phyloP scores from a whole-genome alignment of 2,797 vertebrate species.

The Linurgus olivaceus region DNA sequence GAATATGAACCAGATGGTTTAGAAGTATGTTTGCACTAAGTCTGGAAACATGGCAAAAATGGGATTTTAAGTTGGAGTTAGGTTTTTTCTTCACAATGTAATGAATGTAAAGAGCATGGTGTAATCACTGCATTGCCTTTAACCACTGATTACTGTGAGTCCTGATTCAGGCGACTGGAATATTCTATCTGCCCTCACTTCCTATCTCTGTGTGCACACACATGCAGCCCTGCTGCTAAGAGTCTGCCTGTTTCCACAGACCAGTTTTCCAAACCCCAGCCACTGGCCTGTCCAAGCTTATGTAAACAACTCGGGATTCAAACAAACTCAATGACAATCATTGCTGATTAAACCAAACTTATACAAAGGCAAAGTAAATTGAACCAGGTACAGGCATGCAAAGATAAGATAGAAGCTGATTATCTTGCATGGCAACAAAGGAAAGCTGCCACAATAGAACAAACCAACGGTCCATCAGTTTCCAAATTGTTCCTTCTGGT shows the following conservation, averaged over 20 bases:
- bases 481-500: background rate
- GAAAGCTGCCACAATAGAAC: background rate
- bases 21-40: background rate
- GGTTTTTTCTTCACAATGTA: background rate
- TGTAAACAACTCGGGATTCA: background rate
- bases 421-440: background rate
- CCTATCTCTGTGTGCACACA: background rate
- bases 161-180: background rate
- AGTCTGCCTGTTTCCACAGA: background rate
- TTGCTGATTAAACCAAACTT: constrained; percentile 10
- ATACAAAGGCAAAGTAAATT: constrained; percentile 50
- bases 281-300: background rate
- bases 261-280: background rate
- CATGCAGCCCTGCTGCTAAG: background rate
- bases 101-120: background rate
- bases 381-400: background rate
- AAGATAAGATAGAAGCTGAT: constrained; percentile 48
- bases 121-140: background rate
- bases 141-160: background rate
- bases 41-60: background rate
- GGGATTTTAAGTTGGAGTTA: background rate
- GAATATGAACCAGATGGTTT: background rate
- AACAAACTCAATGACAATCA: constrained; percentile 34
- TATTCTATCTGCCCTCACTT: background rate
- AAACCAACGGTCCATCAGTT: background rate